Conservation (phyloP, 2,797 vertebrate species). For the Glossophaga mutica region DNA sequence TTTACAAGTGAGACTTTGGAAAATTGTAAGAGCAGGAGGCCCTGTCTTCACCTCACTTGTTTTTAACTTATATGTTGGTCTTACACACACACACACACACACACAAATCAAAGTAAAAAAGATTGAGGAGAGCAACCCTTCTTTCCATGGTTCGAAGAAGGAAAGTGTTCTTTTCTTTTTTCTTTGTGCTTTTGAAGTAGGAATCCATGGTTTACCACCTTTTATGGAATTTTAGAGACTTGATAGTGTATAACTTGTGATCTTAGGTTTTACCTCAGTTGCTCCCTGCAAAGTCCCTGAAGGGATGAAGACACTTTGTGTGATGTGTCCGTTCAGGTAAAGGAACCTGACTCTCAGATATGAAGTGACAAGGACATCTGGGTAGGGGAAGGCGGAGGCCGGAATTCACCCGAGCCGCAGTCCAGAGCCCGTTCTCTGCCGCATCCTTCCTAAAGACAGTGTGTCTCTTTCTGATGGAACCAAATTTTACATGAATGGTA, state of each 20-base stretch:
- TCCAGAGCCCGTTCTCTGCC: background rate
- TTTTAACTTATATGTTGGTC: background rate
- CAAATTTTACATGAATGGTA: background rate
- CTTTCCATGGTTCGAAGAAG: background rate
- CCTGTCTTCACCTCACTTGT: constrained; percentile 51
- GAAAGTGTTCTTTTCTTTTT: background rate
- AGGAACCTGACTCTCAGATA: background rate
- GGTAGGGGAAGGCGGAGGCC: background rate
- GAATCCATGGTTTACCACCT: background rate
- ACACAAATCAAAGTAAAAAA: background rate
- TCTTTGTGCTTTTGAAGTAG: background rate
- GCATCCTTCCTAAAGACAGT: background rate
- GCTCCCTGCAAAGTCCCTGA: background rate
- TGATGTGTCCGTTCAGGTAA: background rate
- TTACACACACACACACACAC: background rate
- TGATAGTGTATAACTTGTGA: background rate
- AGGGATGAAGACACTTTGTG: background rate
- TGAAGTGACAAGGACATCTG: background rate
- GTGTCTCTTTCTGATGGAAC: background rate
- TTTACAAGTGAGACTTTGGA: constrained; percentile 49
- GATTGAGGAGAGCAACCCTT: background rate
- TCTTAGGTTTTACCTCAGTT: background rate
- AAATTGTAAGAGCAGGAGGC: constrained; percentile 18
- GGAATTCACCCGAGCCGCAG: rapidly evolving
- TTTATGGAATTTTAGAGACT: background rate